These are phyloP conservation scores for Eulemur rubriventer DNA, from an alignment of 2,797 vertebrate species.

Conservation along the genomic window DNA sequence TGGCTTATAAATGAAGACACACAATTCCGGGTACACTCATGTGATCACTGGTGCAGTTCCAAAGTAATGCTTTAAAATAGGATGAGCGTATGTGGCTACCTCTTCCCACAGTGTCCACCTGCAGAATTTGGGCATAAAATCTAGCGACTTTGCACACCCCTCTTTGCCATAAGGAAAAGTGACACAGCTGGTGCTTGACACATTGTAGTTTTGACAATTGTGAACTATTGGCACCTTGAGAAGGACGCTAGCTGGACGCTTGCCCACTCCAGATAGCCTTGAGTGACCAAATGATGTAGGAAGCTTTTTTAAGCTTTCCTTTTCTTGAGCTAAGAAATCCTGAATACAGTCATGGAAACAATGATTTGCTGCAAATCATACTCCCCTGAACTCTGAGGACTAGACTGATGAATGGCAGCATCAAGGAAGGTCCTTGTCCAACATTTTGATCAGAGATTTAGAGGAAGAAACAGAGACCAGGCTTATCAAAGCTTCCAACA, in stretches of 20 bases:
- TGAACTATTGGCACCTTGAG: neutral
- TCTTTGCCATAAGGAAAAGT: neutral
- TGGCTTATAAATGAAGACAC: neutral
- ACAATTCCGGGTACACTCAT: neutral
- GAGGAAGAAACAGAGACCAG: neutral
- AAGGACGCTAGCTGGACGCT: neutral
- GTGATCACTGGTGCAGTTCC: neutral
- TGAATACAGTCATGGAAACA: neutral
- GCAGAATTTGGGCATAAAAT: neutral
- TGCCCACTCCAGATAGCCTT: neutral
- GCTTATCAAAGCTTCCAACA: neutral
- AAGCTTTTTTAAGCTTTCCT: neutral
- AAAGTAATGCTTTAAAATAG: neutral
- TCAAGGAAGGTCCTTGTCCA: neutral
- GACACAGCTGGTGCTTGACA: neutral
- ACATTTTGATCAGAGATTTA: neutral
- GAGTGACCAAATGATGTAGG: neutral
- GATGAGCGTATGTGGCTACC: neutral
- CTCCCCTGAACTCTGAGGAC: neutral
- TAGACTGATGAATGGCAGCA: neutral
- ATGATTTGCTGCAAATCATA: neutral
- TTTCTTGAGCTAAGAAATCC: slow-evolving; percentile 9
- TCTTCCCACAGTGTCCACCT: neutral
- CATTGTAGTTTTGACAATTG: neutral
- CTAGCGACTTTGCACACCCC: neutral